phyloP scores from a whole-genome alignment of 35 echinoderm and acorn worm species.

The Diadema setosum region DNA sequence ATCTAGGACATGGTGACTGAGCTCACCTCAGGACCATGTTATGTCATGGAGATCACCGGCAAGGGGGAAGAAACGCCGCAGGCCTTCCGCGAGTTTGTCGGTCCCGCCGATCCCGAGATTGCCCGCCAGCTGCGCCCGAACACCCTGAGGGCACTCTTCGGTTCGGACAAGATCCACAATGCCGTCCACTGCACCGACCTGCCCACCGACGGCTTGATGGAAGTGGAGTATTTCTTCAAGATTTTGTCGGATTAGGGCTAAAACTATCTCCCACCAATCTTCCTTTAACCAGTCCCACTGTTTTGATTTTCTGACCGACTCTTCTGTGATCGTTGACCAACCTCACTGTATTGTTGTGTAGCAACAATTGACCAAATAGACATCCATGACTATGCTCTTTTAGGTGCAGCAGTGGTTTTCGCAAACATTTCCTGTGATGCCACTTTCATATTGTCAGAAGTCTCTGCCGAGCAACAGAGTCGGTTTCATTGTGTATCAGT shows the following conservation, averaged over 20 bases:
- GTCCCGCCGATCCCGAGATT: conserved; percentile 89
- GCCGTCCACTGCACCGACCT: conserved; percentile 91
- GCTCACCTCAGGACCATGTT: conserved; percentile 64
- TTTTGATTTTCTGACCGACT: no score
- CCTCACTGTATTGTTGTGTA: no score
- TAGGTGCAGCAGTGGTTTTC: no score
- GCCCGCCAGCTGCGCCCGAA: conserved; percentile 70
- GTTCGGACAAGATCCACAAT: conserved; percentile 71
- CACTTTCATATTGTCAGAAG: no score
- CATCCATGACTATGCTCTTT: no score
- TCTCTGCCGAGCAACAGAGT: no score
- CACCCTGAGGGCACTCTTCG: conserved; percentile 73
- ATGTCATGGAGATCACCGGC: conserved; percentile 71
- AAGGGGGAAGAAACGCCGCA: conserved; percentile 14
- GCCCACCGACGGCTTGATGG: conserved; percentile 57
- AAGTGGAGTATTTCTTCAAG: conserved; percentile 83
- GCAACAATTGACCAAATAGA: no score
- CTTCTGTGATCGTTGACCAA: no score
- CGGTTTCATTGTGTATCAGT: no score
- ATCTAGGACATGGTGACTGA: conserved; percentile 91
- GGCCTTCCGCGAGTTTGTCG: conserved; percentile 73
- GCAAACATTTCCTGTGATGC: no score
- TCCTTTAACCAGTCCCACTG: no score
- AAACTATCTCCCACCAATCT: no score
- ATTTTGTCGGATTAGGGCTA: conserved; percentile 71